These are phyloP conservation scores for Phalacrocorax carbo DNA, from an alignment of 2,113 vertebrate species.

Conservation along the genomic window DNA sequence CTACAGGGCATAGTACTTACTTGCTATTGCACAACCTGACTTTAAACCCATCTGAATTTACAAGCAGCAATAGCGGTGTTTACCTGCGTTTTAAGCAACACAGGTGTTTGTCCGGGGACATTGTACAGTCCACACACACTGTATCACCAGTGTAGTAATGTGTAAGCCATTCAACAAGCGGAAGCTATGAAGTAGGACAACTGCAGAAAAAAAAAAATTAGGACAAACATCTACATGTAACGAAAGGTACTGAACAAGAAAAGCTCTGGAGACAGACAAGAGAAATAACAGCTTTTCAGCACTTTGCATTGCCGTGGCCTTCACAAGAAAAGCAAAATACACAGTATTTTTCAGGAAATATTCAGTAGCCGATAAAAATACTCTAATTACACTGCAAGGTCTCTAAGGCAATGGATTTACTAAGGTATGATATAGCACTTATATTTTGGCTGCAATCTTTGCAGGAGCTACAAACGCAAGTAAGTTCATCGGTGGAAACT, in stretches of 20 bases:
- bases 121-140: not conserved
- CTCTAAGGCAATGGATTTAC: not conserved
- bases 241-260: not conserved
- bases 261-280: not conserved
- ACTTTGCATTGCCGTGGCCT: not conserved
- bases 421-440: not conserved
- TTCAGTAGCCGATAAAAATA: not conserved
- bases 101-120: not conserved
- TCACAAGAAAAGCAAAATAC: not conserved
- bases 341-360: not conserved
- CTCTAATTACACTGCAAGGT: not conserved
- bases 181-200: conserved; percentile 9
- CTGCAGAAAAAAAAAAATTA: not conserved
- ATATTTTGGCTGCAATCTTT: not conserved
- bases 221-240: not conserved
- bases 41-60: not conserved
- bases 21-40: not conserved
- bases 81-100: not conserved
- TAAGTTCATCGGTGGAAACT: not conserved
- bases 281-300: not conserved
- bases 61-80: not conserved
- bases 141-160: not conserved
- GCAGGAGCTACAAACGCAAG: not conserved
- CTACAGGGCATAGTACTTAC: not conserved
- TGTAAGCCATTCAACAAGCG: not conserved